Evolutionary conservation across 1,140 invertebrate species (phyloP).

Genomic region (Formica exsecta): DNA sequence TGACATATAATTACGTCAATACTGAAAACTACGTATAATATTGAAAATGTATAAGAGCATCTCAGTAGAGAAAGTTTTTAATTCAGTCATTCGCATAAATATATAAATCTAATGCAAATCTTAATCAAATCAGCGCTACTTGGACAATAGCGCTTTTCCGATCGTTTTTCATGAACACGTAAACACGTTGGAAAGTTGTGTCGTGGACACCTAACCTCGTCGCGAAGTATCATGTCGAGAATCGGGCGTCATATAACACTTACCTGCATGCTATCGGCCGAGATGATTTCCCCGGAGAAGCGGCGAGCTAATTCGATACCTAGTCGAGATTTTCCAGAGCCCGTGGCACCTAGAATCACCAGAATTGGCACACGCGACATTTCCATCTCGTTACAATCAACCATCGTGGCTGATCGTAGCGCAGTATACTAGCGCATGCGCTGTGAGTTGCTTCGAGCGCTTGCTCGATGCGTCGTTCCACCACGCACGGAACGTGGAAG

Average conservation of each 20-base stretch:
- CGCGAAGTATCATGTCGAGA: neutral
- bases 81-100: neutral
- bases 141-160: neutral
- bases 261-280: slow-evolving; percentile 99
- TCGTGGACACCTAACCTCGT: slow-evolving; percentile 62
- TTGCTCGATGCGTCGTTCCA: slow-evolving; percentile 29
- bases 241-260: slow-evolving; percentile 68
- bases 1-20: neutral
- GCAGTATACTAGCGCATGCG: slow-evolving; percentile 72
- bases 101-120: no score
- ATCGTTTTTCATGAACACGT: neutral
- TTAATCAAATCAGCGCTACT: neutral
- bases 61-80: neutral
- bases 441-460: neutral
- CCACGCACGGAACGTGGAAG: neutral
- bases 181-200: slow-evolving; percentile 59
- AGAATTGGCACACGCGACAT: slow-evolving; percentile 90
- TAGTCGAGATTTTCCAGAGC: slow-evolving; percentile 98
- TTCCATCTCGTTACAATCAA: slow-evolving; percentile 61
- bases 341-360: slow-evolving; percentile 97
- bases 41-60: neutral
- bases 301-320: slow-evolving; percentile 95
- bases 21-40: neutral
- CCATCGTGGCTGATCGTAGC: slow-evolving; percentile 31
- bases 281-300: slow-evolving; percentile 98